Percentiles rank a stretch among this genome's conserved stretches.
These are phyloP conservation scores for Platerodrilus igneus DNA, from an alignment of 2,888 invertebrate genomes.

Conservation along the genomic window DNA sequence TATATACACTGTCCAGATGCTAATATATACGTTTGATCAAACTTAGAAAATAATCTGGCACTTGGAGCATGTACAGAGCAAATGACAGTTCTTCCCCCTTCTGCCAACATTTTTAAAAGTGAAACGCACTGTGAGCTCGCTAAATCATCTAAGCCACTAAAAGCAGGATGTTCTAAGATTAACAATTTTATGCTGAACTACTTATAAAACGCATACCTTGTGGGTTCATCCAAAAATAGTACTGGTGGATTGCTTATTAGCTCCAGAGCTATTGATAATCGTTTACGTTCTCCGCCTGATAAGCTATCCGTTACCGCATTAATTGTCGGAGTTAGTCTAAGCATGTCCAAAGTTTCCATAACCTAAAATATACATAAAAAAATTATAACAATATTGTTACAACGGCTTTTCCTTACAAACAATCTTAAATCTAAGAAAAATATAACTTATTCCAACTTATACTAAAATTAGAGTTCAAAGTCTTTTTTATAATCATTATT, in stretches of 20 bases:
- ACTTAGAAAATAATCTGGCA: constrained; percentile 84
- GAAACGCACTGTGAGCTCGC: constrained; percentile 84
- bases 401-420: too few species aligned
- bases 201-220: constrained; percentile 63
- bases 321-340: constrained; percentile 68
- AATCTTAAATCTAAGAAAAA: too few species aligned
- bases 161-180: constrained; percentile 31
- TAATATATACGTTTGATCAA: constrained; percentile 86
- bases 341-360: constrained; percentile 74
- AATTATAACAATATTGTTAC: too few species aligned
- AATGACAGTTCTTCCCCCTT: constrained; percentile 83
- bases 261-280: constrained; percentile 88
- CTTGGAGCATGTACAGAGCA: constrained; percentile 97
- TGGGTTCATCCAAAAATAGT: constrained; percentile 92
- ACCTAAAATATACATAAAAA: constrained; percentile 58
- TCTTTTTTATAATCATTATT: too few species aligned
- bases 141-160: constrained; percentile 84
- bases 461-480: too few species aligned
- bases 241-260: constrained; percentile 92
- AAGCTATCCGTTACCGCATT: constrained; percentile 69
- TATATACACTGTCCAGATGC: constrained; percentile 87
- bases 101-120: constrained; percentile 76
- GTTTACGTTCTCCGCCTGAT: constrained; percentile 89
- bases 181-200: too few species aligned
- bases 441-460: too few species aligned